These are phyloP conservation scores for Babylonia areolata DNA, from an alignment of 1,140 invertebrate genomes.

Conservation along the genomic window DNA sequence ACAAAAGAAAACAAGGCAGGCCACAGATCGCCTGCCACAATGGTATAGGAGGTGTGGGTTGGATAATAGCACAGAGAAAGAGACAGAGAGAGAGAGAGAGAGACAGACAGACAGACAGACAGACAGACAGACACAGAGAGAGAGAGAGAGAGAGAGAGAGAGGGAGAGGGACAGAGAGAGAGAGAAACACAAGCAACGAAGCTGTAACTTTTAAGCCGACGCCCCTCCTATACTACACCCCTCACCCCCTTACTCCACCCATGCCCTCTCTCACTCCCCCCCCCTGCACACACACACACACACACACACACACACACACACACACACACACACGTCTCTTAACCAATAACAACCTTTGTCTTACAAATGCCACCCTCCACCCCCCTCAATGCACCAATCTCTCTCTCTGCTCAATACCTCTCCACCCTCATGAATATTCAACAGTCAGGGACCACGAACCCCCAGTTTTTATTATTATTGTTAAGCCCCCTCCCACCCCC, in stretches of 20 bases:
- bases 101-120: no score
- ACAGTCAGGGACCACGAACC: no score
- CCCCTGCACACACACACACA: slow-evolving; percentile 8
- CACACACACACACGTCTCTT: neutral
- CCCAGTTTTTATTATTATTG: no score
- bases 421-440: neutral
- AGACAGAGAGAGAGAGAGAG: neutral
- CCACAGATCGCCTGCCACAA: no score
- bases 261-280: neutral
- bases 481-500: neutral
- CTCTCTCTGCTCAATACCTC: neutral
- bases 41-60: no score
- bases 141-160: neutral
- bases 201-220: no score
- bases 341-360: slow-evolving; percentile 17
- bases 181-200: neutral
- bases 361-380: slow-evolving; percentile 4
- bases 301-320: neutral
- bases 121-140: neutral
- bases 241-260: neutral
- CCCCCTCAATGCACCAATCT: neutral
- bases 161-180: no score
- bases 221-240: neutral
- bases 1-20: neutral
- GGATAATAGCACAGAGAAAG: no score